phyloP scores from a whole-genome alignment of 2,888 invertebrate species.

The Gryllus longicercus region DNA sequence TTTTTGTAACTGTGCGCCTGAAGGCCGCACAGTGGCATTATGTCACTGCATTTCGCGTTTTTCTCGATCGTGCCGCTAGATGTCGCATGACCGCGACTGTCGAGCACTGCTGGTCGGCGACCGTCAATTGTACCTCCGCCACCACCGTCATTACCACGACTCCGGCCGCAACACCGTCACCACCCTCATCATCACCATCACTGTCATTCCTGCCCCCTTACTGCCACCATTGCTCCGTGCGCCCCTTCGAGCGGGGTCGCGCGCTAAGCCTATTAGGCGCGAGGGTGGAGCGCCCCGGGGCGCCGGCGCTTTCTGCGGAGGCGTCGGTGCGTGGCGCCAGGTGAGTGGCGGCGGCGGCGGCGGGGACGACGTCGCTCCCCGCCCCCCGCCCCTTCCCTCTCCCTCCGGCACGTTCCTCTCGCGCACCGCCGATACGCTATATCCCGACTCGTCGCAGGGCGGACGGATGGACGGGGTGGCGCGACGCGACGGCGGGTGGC shows the following conservation, averaged over 20 bases:
- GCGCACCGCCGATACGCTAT: too few species aligned
- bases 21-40: too few species aligned
- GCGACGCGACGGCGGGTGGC: neutral
- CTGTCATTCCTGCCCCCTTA: neutral
- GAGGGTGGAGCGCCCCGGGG: conserved; percentile 4
- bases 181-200: neutral
- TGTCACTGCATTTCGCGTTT: too few species aligned
- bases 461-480: conserved; percentile 22
- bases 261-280: neutral
- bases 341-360: conserved; percentile 27
- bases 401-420: too few species aligned
- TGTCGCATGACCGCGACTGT: too few species aligned
- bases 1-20: too few species aligned
- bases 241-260: neutral
- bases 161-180: neutral
- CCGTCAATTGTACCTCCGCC: neutral
- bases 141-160: neutral
- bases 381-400: too few species aligned
- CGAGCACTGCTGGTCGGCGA: neutral
- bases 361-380: neutral
- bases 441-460: conserved; percentile 26
- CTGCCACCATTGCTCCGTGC: neutral
- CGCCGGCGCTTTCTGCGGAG: conserved; percentile 31
- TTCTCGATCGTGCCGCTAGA: too few species aligned
- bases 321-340: conserved; percentile 34